Conservation (phyloP, 2,888 invertebrate genomes). For the Teinopalpus imperialis region DNA sequence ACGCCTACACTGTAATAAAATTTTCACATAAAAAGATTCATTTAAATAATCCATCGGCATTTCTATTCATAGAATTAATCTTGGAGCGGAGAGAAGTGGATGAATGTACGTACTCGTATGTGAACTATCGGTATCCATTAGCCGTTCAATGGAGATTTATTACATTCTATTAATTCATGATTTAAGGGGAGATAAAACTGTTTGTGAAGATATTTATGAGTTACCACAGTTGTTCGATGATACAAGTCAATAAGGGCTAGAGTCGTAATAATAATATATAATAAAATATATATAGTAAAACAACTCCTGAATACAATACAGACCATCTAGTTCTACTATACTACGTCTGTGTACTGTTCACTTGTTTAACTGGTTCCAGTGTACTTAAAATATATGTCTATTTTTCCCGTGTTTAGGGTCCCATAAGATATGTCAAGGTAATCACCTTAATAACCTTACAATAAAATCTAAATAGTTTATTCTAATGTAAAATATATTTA, state of each 20-base stretch:
- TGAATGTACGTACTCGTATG: constrained; percentile 20
- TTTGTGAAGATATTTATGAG: constrained; percentile 19
- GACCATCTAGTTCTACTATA: too few relatives aligned
- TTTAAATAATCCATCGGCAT: constrained; percentile 32
- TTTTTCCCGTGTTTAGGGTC: too few relatives aligned
- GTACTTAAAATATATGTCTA: too few relatives aligned
- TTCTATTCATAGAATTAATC: constrained; percentile 51
- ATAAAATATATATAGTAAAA: too few relatives aligned
- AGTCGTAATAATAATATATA: too few relatives aligned
- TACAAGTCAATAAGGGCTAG: background rate
- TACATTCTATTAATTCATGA: constrained; percentile 33
- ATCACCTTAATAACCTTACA: too few relatives aligned
- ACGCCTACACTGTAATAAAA: constrained; percentile 27
- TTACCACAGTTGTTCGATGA: constrained; percentile 4
- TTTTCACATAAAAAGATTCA: constrained; percentile 31
- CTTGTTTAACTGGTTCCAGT: too few relatives aligned
- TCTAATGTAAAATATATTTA: too few relatives aligned
- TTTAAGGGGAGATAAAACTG: constrained; percentile 20
- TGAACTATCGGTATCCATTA: constrained; percentile 30
- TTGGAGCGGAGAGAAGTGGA: constrained; percentile 28
- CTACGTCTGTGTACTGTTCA: too few relatives aligned
- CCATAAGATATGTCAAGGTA: too few relatives aligned
- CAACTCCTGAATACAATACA: too few relatives aligned
- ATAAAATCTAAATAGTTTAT: too few relatives aligned
- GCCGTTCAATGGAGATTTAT: constrained; percentile 48